These are phyloP conservation scores for Tachina fera DNA, from an alignment of 2,888 invertebrate genomes.

Conservation along the genomic window DNA sequence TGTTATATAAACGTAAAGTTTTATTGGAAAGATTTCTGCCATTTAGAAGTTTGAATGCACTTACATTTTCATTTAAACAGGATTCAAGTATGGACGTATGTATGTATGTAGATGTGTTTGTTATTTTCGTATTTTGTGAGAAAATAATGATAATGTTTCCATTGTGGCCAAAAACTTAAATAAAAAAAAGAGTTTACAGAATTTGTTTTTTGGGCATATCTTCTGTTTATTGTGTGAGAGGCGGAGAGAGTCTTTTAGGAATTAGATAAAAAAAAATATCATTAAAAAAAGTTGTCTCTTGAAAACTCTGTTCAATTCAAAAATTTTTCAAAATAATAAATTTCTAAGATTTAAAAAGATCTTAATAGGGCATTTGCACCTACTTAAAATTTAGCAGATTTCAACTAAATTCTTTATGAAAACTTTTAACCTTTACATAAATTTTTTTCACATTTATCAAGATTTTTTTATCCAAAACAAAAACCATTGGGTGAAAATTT, in stretches of 20 bases:
- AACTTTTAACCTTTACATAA: no score
- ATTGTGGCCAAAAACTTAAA: conserved; percentile 34
- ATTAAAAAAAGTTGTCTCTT: no score
- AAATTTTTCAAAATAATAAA: no score
- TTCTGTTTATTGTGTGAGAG: neutral
- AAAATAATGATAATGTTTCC: conserved; percentile 16
- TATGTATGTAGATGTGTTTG: neutral
- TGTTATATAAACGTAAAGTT: neutral
- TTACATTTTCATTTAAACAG: neutral
- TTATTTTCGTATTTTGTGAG: conserved; percentile 13
- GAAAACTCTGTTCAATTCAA: no score
- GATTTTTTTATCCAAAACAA: no score
- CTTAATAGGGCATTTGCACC: no score
- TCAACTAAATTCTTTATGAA: no score
- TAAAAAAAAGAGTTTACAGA: neutral
- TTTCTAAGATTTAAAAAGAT: no score
- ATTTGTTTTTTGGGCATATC: neutral
- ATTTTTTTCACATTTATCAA: no score
- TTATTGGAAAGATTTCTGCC: neutral
- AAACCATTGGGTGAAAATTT: no score
- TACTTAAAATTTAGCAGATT: no score
- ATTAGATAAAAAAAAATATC: neutral
- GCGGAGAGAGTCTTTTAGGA: neutral
- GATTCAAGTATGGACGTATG: neutral
- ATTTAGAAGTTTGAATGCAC: neutral